Evolutionary conservation across 37 sponge, comb jelly and placozoan species (phyloP).

Genomic region (Agelas oroides): DNA sequence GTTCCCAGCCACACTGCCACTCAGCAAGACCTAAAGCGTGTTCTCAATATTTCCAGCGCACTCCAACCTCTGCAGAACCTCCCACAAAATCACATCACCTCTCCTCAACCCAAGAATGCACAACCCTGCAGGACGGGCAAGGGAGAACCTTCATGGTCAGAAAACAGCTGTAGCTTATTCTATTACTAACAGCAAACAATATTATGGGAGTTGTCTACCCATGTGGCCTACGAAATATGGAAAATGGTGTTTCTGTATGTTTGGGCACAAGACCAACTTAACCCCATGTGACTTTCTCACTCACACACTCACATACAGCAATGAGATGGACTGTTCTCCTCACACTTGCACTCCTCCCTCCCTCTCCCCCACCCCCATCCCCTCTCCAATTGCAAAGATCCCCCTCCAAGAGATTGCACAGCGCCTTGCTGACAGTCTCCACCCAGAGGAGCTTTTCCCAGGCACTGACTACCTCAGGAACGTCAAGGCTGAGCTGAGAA

Average conservation of each 20-base stretch:
- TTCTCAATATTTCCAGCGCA: neutral
- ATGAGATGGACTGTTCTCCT: neutral
- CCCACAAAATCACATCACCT: neutral
- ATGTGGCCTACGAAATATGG: too few species aligned
- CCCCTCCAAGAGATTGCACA: constrained; percentile 19
- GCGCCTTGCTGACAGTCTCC: constrained; percentile 23
- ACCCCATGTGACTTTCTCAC: too few species aligned
- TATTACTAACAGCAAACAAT: too few species aligned
- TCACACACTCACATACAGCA: neutral
- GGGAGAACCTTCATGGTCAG: too few species aligned
- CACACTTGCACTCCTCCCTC: too few species aligned
- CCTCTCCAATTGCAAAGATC: neutral
- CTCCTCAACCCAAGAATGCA: neutral
- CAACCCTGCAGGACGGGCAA: neutral
- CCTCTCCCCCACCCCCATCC: neutral
- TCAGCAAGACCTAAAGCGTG: neutral
- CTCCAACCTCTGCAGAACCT: neutral
- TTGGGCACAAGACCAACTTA: too few species aligned
- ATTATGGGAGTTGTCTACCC: too few species aligned
- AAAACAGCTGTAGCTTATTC: too few species aligned
- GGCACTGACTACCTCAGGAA: constrained; percentile 18
- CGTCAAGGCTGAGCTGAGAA: constrained; percentile 50
- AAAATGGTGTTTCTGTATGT: too few species aligned
- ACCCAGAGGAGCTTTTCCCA: constrained; percentile 18
- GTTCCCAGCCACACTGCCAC: neutral